A percentile compares a stretch with the other conserved stretches of the same genome.
These are phyloP conservation scores for Trichogramma evanescens DNA, from an alignment of 2,888 invertebrate genomes.

Conservation along the genomic window DNA sequence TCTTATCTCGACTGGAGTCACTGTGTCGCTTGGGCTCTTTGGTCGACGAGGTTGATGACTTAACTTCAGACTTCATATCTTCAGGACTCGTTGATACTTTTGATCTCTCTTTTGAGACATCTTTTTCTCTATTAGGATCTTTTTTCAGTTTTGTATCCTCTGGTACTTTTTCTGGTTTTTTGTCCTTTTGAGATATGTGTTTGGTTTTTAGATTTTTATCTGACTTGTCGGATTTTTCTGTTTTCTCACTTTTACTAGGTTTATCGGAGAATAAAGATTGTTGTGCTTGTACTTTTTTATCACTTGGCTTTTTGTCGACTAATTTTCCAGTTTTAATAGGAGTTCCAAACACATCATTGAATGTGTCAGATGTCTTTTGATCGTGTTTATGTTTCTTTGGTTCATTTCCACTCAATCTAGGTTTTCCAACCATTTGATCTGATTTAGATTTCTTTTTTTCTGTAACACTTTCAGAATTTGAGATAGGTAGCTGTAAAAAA, in stretches of 20 bases:
- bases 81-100: conserved; percentile 49
- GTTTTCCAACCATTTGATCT: conserved; percentile 62
- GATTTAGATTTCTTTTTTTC: conserved; percentile 56
- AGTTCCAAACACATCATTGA: conserved; percentile 75
- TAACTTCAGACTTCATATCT: conserved; percentile 34
- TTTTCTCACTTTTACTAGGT: conserved; percentile 32
- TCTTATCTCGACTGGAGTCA: conserved; percentile 28
- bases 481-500: conserved; percentile 33
- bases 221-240: conserved; percentile 54
- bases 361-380: conserved; percentile 57
- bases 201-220: conserved; percentile 48
- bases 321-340: conserved; percentile 73
- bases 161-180: conserved; percentile 46
- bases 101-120: conserved; percentile 50
- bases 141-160: conserved; percentile 49
- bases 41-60: conserved; percentile 34
- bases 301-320: conserved; percentile 55
- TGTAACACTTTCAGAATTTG: conserved; percentile 53
- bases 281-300: conserved; percentile 25
- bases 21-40: conserved; percentile 36
- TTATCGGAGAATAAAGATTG: too few species aligned
- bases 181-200: conserved; percentile 54
- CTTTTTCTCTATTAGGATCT: conserved; percentile 50
- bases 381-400: conserved; percentile 43
- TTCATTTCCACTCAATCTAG: conserved; percentile 57